A percentile compares a stretch with the other conserved stretches of the same genome.
These are phyloP conservation scores for Clunio marinus DNA, from an alignment of 2,888 invertebrate species.

Conservation along the genomic window DNA sequence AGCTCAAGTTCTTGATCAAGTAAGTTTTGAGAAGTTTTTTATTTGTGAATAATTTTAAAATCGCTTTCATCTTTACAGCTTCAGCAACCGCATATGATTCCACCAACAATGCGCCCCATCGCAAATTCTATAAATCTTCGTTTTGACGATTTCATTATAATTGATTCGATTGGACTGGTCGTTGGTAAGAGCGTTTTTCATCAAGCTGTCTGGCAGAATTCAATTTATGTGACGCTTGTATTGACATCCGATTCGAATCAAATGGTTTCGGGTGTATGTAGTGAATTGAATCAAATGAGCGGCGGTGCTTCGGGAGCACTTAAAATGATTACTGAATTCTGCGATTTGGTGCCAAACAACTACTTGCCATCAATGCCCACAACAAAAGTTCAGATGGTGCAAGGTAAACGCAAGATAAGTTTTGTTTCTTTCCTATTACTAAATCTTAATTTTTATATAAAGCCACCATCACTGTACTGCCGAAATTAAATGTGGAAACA, in stretches of 20 bases:
- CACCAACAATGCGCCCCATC: slow-evolving; percentile 64
- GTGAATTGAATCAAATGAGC: slow-evolving; percentile 56
- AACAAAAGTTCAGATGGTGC: slow-evolving; percentile 61
- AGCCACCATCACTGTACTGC: slow-evolving; percentile 75
- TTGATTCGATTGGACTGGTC: slow-evolving; percentile 56
- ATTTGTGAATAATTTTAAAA: neutral
- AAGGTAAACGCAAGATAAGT: slow-evolving; percentile 54
- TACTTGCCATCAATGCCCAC: slow-evolving; percentile 58
- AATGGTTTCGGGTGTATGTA: slow-evolving; percentile 52
- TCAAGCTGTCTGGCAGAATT: slow-evolving; percentile 68
- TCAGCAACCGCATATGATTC: slow-evolving; percentile 67
- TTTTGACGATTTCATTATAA: slow-evolving; percentile 67
- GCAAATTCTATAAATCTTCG: slow-evolving; percentile 69
- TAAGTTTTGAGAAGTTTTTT: slow-evolving; percentile 45
- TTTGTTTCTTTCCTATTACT: slow-evolving; percentile 13
- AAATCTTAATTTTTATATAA: slow-evolving; percentile 45
- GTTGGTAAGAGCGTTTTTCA: slow-evolving; percentile 71
- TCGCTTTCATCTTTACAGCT: slow-evolving; percentile 50
- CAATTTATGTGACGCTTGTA: slow-evolving; percentile 64
- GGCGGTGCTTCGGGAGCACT: slow-evolving; percentile 67
- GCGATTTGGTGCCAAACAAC: slow-evolving; percentile 68
- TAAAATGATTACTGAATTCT: slow-evolving; percentile 74
- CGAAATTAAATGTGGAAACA: slow-evolving; percentile 70
- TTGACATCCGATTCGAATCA: slow-evolving; percentile 59
- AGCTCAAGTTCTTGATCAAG: slow-evolving; percentile 84